Evolutionary conservation across 1,140 invertebrate species (phyloP).

Genomic region (Anastrepha ludens): DNA sequence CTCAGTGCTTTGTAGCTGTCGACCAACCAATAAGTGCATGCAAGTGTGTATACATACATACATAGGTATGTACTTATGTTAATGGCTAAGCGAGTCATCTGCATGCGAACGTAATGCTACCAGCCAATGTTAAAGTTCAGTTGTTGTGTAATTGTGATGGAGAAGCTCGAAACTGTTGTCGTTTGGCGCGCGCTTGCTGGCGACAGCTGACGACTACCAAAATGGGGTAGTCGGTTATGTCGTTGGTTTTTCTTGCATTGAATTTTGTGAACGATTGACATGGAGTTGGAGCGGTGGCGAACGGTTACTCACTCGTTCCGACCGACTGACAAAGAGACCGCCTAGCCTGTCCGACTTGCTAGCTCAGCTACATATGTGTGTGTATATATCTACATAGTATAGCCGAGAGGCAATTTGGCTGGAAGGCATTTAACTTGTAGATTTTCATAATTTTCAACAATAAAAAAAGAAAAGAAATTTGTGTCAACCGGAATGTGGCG

Average conservation of each 20-base stretch:
- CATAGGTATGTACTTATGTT: not conserved
- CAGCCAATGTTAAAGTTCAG: not conserved
- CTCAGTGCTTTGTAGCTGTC: not conserved
- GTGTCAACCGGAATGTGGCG: slow-evolving; percentile 47
- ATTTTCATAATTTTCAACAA: slow-evolving; percentile 48
- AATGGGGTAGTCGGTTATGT: not conserved
- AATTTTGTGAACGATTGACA: not conserved
- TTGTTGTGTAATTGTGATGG: not conserved
- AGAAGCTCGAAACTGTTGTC: not conserved
- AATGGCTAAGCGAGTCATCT: not conserved
- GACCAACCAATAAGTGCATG: not conserved
- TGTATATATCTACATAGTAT: not conserved
- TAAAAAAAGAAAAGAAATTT: slow-evolving; percentile 46
- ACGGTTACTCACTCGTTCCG: not conserved
- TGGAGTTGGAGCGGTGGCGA: slow-evolving; percentile 15
- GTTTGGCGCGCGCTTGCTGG: not conserved
- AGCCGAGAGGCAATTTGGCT: not conserved
- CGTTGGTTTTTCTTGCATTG: not conserved
- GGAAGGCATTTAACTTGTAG: slow-evolving; percentile 25
- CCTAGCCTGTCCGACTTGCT: not conserved
- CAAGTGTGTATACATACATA: not conserved
- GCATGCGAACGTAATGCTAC: not conserved
- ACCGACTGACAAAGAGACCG: not conserved
- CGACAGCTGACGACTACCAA: not conserved
- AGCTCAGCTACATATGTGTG: not conserved